Evolutionary conservation across 2,797 vertebrate genomes (phyloP).

Genomic region (Chelidonichthys spinosus): DNA sequence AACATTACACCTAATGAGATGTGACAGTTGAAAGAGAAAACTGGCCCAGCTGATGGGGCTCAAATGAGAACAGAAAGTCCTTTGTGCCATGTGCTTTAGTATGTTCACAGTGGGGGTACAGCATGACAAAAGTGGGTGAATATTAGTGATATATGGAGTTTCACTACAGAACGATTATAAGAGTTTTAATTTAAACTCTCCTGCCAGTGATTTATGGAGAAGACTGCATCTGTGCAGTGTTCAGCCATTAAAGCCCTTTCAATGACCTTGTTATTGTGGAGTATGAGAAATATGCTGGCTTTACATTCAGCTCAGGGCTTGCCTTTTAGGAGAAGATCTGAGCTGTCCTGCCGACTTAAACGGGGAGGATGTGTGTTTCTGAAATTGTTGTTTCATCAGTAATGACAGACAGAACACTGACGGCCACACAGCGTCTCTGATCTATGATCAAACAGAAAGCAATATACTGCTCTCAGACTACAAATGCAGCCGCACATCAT

Average conservation of each 20-base stretch:
- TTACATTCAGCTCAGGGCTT: conserved; percentile 52
- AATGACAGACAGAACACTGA: conserved; percentile 65
- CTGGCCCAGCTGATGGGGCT: conserved; percentile 74
- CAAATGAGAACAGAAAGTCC: conserved; percentile 68
- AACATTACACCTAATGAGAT: conserved; percentile 75
- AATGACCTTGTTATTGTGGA: conserved; percentile 61
- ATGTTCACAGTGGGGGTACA: conserved; percentile 21
- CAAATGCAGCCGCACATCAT: conserved; percentile 48
- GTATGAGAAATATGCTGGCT: conserved; percentile 33
- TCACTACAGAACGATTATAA: neutral
- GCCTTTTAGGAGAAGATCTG: conserved; percentile 50
- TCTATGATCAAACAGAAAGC: conserved; percentile 72
- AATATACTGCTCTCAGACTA: conserved; percentile 54
- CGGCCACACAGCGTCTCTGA: conserved; percentile 59
- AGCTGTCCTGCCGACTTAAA: conserved; percentile 55
- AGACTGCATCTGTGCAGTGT: conserved; percentile 14
- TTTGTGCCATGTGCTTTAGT: conserved; percentile 44
- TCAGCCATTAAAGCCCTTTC: conserved; percentile 20
- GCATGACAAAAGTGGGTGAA: neutral
- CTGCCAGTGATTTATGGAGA: neutral
- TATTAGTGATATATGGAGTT: neutral
- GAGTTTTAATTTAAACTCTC: neutral
- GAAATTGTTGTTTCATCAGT: conserved; percentile 76
- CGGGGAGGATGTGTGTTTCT: conserved; percentile 14
- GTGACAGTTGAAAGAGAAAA: conserved; percentile 84